A percentile compares a stretch with the other conserved stretches of the same genome.
These are phyloP conservation scores for Drosophila siamana DNA, from an alignment of 2,888 invertebrate species.

Conservation along the genomic window DNA sequence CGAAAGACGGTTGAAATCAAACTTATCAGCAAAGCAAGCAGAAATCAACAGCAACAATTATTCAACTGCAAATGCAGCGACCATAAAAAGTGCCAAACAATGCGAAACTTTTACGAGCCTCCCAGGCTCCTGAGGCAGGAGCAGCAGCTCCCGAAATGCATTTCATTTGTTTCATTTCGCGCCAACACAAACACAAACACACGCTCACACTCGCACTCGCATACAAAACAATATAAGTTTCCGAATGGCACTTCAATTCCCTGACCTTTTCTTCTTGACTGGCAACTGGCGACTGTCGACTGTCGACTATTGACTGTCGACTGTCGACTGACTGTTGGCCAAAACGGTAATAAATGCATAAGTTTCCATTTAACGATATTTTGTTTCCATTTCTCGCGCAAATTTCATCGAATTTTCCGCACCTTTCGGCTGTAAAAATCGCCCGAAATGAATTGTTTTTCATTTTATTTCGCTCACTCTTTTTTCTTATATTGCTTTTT, in stretches of 20 bases:
- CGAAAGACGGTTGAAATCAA: constrained; percentile 52
- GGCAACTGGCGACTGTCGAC: constrained; percentile 21
- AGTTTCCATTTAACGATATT: constrained; percentile 78
- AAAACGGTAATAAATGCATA: constrained; percentile 75
- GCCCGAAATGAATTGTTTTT: constrained; percentile 39
- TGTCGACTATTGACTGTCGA: constrained; percentile 6
- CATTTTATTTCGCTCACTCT: constrained; percentile 38
- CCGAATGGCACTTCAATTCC: constrained; percentile 51
- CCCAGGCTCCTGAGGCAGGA: constrained; percentile 38
- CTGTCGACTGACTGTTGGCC: constrained; percentile 25
- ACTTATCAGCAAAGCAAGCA: constrained; percentile 56
- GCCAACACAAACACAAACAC: constrained; percentile 12
- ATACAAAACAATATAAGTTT: constrained; percentile 45
- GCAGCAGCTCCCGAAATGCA: constrained; percentile 40
- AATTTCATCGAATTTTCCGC: constrained; percentile 47
- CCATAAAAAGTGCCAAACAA: constrained; percentile 73
- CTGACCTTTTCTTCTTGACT: constrained; percentile 24
- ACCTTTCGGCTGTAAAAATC: constrained; percentile 56
- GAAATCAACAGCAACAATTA: constrained; percentile 75
- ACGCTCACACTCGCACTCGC: constrained; percentile 19
- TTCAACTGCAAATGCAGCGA: constrained; percentile 62
- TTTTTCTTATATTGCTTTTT: constrained; percentile 20
- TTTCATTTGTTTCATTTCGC: constrained; percentile 55
- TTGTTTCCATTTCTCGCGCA: constrained; percentile 60
- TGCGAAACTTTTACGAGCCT: constrained; percentile 69